A percentile compares a stretch with the other conserved stretches of the same genome.
phyloP scores from a whole-genome alignment of 2,113 vertebrate species.

The Dipodomys stephensi region DNA sequence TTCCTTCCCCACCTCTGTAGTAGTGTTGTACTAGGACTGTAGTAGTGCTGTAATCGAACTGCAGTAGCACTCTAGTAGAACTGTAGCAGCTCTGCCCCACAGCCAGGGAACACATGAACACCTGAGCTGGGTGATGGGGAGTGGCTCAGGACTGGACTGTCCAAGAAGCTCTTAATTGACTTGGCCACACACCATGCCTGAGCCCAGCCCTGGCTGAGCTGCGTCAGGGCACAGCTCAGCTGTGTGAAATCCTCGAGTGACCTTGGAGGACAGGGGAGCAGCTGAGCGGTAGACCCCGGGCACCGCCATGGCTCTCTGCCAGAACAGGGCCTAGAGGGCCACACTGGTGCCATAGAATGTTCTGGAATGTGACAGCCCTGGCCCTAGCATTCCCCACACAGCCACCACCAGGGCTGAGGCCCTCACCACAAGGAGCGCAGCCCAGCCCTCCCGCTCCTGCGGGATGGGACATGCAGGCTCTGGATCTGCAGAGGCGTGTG shows the following conservation, averaged over 20 bases:
- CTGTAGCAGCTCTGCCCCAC: background rate
- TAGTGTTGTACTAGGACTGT: no score
- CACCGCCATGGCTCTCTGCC: rapidly evolving
- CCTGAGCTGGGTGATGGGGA: no score
- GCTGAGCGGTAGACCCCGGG: background rate
- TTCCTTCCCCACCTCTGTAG: background rate
- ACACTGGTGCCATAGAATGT: background rate
- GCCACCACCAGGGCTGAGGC: background rate
- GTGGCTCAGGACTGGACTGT: no score
- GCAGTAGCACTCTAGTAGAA: no score
- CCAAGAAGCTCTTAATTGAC: no score
- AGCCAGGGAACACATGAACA: background rate
- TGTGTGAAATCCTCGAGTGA: background rate
- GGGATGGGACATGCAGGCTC: background rate
- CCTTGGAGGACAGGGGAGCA: no score
- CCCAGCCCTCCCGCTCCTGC: no score
- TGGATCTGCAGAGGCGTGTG: rapidly evolving
- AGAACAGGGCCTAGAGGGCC: background rate
- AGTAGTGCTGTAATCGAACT: no score
- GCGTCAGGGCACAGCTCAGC: background rate
- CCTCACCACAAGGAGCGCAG: no score
- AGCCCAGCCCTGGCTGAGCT: background rate
- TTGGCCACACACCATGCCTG: no score
- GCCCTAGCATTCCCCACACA: rapidly evolving
- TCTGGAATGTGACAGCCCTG: background rate